phyloP scores from a whole-genome alignment of 2,113 vertebrate genomes.

The Paramisgurnus dabryanus region DNA sequence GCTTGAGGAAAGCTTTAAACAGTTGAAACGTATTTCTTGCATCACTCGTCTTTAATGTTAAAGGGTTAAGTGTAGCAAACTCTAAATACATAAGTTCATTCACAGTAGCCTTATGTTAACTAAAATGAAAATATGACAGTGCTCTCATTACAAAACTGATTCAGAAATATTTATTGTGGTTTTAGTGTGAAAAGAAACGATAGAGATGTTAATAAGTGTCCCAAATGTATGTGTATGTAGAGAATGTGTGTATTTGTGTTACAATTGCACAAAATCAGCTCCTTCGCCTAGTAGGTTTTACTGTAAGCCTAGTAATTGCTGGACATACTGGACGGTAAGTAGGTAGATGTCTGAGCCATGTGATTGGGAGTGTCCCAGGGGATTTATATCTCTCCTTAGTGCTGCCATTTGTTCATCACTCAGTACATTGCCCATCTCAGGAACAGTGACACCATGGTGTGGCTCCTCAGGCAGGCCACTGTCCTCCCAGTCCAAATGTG shows the following conservation, averaged over 20 bases:
- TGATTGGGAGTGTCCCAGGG: constrained; percentile 5
- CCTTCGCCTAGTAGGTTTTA: background rate
- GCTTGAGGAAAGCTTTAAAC: too few relatives aligned
- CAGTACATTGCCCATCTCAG: background rate
- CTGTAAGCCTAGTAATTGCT: background rate
- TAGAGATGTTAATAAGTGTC: too few relatives aligned
- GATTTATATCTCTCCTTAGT: constrained; percentile 10
- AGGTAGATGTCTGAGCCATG: constrained; percentile 25
- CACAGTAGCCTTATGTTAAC: too few relatives aligned
- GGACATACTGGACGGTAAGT: constrained; percentile 3
- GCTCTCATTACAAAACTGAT: too few relatives aligned
- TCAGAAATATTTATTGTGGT: too few relatives aligned
- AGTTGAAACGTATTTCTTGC: too few relatives aligned
- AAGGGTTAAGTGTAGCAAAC: too few relatives aligned
- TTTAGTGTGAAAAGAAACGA: too few relatives aligned
- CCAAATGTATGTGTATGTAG: too few relatives aligned
- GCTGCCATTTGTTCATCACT: background rate
- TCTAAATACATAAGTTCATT: too few relatives aligned
- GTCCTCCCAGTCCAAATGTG: constrained; percentile 1
- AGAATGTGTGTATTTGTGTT: background rate
- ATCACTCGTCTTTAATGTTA: too few relatives aligned
- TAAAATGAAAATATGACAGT: too few relatives aligned
- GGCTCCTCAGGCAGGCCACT: constrained; percentile 1
- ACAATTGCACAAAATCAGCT: background rate
- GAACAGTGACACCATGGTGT: constrained; percentile 10